phyloP scores from a whole-genome alignment of 2,888 invertebrate genomes.

The Tipula helvola region DNA sequence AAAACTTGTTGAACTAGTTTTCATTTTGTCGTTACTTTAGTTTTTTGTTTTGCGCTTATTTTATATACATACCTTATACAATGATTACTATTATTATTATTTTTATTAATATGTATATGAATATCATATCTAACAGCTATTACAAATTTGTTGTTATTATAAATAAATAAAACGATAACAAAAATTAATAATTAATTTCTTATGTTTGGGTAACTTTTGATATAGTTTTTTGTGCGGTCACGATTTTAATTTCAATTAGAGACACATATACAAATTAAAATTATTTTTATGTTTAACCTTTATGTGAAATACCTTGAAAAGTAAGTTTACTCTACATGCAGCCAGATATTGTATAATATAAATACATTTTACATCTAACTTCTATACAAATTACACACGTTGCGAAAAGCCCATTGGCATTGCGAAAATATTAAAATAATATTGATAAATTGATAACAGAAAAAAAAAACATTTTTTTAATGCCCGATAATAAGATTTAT shows the following conservation, averaged over 20 bases:
- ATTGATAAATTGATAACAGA: neutral
- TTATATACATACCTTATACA: neutral
- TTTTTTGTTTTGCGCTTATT: neutral
- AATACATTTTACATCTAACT: neutral
- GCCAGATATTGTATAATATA: neutral
- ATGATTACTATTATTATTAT: neutral
- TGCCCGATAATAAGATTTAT: neutral
- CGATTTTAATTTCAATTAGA: neutral
- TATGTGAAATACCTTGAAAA: neutral
- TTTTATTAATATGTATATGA: neutral
- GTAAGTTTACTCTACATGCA: neutral
- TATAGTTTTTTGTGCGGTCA: neutral
- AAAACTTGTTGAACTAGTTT: constrained; percentile 9
- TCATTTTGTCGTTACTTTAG: constrained; percentile 7
- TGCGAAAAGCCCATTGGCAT: neutral
- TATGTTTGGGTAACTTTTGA: neutral
- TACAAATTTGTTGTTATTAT: neutral
- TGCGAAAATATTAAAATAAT: neutral
- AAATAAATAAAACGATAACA: neutral
- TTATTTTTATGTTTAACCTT: neutral
- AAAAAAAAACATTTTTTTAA: neutral
- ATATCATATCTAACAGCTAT: neutral
- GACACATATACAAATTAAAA: neutral
- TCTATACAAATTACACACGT: neutral
- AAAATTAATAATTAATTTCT: neutral